Conservation (phyloP, 2,797 vertebrate species). For the Galago senegalensis region DNA sequence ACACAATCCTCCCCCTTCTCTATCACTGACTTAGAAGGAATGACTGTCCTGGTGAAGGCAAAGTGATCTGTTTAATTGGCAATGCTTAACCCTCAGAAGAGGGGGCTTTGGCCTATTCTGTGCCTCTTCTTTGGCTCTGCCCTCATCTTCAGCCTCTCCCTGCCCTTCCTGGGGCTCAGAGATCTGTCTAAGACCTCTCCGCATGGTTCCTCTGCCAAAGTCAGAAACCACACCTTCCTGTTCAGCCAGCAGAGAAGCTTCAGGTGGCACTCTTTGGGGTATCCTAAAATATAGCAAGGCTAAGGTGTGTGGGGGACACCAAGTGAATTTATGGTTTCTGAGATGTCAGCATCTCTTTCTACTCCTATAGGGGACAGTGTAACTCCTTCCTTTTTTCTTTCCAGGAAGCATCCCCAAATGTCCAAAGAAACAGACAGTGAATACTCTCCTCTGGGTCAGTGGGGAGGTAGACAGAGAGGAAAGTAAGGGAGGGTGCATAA, state of each 20-base stretch:
- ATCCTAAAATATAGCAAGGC: too few species aligned
- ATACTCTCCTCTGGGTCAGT: background rate
- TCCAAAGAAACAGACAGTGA: background rate
- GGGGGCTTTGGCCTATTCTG: background rate
- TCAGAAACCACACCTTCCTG: background rate
- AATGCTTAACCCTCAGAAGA: too few species aligned
- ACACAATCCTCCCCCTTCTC: background rate
- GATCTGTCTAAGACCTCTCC: background rate
- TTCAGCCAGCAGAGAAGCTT: background rate
- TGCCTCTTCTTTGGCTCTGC: background rate
- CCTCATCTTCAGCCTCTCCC: background rate
- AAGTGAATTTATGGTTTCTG: background rate
- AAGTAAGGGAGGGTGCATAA: background rate
- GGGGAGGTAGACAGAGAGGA: background rate
- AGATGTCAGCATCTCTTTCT: background rate
- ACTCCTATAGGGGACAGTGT: background rate
- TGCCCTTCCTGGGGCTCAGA: background rate
- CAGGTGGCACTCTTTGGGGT: fast-evolving
- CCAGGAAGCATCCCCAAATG: background rate
- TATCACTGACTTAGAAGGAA: background rate
- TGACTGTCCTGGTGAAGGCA: background rate
- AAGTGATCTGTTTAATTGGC: background rate
- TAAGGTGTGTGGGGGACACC: fast-evolving
- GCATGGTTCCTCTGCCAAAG: too few species aligned
- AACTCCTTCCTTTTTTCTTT: background rate